Percentiles rank a stretch among this genome's conserved stretches.
These are phyloP conservation scores for Trilocha varians DNA, from an alignment of 2,888 invertebrate genomes.

Conservation along the genomic window DNA sequence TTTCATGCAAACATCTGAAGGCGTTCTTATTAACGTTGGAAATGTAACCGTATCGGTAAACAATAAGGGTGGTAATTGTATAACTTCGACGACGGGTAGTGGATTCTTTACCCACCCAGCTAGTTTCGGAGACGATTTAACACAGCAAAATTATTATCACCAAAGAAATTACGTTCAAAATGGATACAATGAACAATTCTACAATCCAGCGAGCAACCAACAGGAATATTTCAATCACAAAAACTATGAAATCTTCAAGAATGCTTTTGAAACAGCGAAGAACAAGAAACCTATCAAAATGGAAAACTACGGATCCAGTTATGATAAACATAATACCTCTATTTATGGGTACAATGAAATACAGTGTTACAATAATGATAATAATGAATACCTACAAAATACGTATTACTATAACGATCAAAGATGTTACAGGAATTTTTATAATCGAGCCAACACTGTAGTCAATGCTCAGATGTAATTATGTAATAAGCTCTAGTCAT, in stretches of 20 bases:
- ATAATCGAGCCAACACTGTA: slow-evolving; percentile 42
- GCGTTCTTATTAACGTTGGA: slow-evolving; percentile 80
- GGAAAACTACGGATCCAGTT: slow-evolving; percentile 29
- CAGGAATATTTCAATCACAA: slow-evolving; percentile 60
- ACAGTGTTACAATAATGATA: slow-evolving; percentile 34
- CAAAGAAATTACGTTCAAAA: slow-evolving; percentile 29
- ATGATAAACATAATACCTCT: slow-evolving; percentile 32
- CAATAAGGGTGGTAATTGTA: slow-evolving; percentile 80
- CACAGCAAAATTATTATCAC: slow-evolving; percentile 38
- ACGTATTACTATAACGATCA: slow-evolving; percentile 53
- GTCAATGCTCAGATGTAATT: slow-evolving; percentile 57
- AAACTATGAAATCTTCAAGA: slow-evolving; percentile 75
- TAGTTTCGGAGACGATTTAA: slow-evolving; percentile 45
- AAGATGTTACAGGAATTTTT: slow-evolving; percentile 54
- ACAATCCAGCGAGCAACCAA: slow-evolving; percentile 20
- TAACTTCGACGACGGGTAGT: slow-evolving; percentile 75
- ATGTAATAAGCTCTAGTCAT: slow-evolving; percentile 7
- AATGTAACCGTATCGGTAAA: slow-evolving; percentile 84
- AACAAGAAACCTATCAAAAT: slow-evolving; percentile 38
- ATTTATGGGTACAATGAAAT: slow-evolving; percentile 41
- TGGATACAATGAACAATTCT: slow-evolving; percentile 25
- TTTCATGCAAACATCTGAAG: slow-evolving; percentile 66
- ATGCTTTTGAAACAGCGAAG: slow-evolving; percentile 69
- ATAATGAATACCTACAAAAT: slow-evolving; percentile 37
- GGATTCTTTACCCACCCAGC: slow-evolving; percentile 64